Conservation (phyloP, 2,888 invertebrate genomes). For the Spisula solida region DNA sequence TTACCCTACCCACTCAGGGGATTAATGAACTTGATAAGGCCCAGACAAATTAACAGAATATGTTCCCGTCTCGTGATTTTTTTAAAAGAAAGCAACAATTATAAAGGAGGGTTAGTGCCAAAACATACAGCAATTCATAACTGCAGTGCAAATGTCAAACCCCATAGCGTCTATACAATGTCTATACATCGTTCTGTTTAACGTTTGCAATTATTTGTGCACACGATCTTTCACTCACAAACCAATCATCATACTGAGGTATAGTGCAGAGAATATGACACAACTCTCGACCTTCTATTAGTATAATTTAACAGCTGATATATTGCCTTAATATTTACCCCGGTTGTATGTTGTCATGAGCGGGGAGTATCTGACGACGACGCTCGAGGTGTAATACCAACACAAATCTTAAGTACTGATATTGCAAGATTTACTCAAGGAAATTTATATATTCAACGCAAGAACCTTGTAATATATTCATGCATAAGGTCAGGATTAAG, state of each 20-base stretch:
- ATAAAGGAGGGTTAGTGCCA: background rate
- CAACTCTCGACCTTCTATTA: too few relatives aligned
- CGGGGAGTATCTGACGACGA: too few relatives aligned
- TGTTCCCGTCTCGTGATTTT: background rate
- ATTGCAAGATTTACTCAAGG: too few relatives aligned
- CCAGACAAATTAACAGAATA: constrained; percentile 17
- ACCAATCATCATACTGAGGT: background rate
- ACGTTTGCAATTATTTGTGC: background rate
- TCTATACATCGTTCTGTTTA: background rate
- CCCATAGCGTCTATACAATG: background rate
- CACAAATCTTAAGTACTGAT: too few relatives aligned
- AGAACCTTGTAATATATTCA: too few relatives aligned
- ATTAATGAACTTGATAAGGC: constrained; percentile 10
- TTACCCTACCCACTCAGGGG: constrained; percentile 11
- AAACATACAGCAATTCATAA: background rate
- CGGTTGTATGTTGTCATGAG: too few relatives aligned
- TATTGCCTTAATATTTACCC: too few relatives aligned
- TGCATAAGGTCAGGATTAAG: too few relatives aligned
- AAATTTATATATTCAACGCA: too few relatives aligned
- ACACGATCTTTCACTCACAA: background rate
- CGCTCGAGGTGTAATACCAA: too few relatives aligned
- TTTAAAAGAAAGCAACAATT: constrained; percentile 7
- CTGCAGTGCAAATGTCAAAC: background rate
- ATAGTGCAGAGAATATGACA: too few relatives aligned
- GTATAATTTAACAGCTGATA: too few relatives aligned